Evolutionary conservation across 1,140 invertebrate genomes (phyloP), one percentile per base, ranked within the genome.

Genomic region (Portunus trituberculatus): DNA sequence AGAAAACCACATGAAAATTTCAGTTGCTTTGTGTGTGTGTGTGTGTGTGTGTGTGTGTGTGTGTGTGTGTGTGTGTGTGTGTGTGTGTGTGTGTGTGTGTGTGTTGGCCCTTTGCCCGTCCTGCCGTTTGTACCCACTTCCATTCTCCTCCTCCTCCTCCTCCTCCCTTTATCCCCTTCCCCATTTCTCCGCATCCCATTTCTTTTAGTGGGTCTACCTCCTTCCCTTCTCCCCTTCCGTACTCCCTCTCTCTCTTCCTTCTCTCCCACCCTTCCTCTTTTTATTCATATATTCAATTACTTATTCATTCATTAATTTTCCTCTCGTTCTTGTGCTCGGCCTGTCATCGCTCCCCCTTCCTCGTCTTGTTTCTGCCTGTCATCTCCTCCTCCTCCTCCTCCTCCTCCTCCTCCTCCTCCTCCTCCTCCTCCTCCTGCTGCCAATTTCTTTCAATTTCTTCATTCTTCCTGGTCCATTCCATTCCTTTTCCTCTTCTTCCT

Each of bases 61-160:
- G 67, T 76, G 25, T 76, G 67, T 76, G 25, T 76, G 67, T 76
- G 67, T 76, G 67, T 76, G 67, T 76, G 67, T 76, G 6, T 76
- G 67, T 76, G 67, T 76, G 67, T 76, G 67, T 76, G 67, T 76
- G 67, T 76, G 67, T 76, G 67, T 76, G 67, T 76, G 67, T 76
- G 67, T 76, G 67, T 76, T 76, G 67, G 67, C 20, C 67, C 87
- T 10, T 48, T 39, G 32, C 87, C 31, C 87, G 20, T 32, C 87
- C 31, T 10, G 0, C 46, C 87, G 0, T 48, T 39, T 16, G 20
- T 39, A 39, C 87, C n/a, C 87, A 32, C 87, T 29, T 39, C 31
- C 67, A 4, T 25, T 20, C 20, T 20, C 67, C 16, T 8, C 20
- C n/a, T n/a, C 8, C 67, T n/a, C 16, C n/a, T 20, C 25, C 20